Evolutionary conservation across 2,113 vertebrate genomes (phyloP), one percentile per base, ranked within the genome.

Genomic region (Engystomops pustulosus): DNA sequence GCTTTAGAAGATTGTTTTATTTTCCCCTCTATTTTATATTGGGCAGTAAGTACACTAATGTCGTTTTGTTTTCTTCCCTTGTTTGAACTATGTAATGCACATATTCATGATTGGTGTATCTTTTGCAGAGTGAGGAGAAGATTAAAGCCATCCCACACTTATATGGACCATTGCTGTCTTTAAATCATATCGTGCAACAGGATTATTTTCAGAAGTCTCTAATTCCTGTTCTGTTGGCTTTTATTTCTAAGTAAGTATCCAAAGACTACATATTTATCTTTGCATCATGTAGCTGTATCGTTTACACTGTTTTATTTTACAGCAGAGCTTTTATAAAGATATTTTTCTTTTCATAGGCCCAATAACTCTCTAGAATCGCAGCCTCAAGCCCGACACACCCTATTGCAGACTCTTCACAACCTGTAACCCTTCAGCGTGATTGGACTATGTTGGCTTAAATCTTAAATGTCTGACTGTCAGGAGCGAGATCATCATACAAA

Each of bases 121-220:
- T 41, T n/a, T 38, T 70, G 1, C 90, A 99, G 98, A 98, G 97
- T 74, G 98, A 99, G 89, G 96, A 98, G 71, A 98, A 97, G 86
- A 89, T 97, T 86, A 98, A 96, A 91, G 92, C 95, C 4, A 91
- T 97, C 74, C 86, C 90, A 3, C 95, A 95, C 62, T 94, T 98
- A 30, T 91, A 95, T 0, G 98, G 97, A 18, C 97, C 98, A 85
- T 91, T 99, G 81, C 94, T 96, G 88, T 92, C 92, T 1, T 86
- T 99, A 90, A 96, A 97, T 86, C 96, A 99, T 44, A 86, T 96
- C 10, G 96, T 97, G n/a, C 94, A 94, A 47, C 97, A 99, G 90
- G 94, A 95, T 87, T 99, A 99, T 87, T 99, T 99, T 89, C 97
- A 97, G 27, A 94, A 93, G 90, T 92, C 96, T 36, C 93, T 95